Conservation (phyloP, 2,888 invertebrate genomes). For the Seira musarum region DNA sequence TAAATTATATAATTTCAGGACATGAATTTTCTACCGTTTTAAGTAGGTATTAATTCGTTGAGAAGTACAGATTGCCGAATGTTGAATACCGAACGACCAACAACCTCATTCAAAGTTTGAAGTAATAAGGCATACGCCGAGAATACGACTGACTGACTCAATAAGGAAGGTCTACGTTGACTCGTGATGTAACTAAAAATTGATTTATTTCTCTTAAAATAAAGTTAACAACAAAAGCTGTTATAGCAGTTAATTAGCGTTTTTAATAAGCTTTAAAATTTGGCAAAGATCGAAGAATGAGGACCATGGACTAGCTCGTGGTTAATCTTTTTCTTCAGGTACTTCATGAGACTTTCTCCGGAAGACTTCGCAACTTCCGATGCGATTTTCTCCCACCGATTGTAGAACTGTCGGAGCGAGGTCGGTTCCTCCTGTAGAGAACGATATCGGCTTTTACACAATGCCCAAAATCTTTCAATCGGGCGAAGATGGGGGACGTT, state of each 20-base stretch:
- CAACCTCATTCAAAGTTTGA: too few relatives aligned
- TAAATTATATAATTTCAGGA: too few relatives aligned
- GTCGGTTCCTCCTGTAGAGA: constrained; percentile 1
- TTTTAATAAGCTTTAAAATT: not conserved
- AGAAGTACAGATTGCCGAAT: too few relatives aligned
- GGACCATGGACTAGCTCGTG: not conserved
- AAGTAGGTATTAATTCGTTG: too few relatives aligned
- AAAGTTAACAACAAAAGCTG: constrained; percentile 7
- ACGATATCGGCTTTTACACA: constrained; percentile 27
- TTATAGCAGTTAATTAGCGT: not conserved
- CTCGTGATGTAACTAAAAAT: too few relatives aligned
- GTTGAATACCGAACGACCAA: too few relatives aligned
- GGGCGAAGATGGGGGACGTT: constrained; percentile 39
- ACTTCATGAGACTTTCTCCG: constrained; percentile 12
- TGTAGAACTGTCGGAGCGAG: constrained; percentile 14
- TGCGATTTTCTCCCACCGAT: constrained; percentile 18
- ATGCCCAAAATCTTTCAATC: constrained; percentile 33
- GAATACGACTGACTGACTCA: too few relatives aligned
- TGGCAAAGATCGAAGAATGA: not conserved
- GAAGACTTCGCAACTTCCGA: too few relatives aligned
- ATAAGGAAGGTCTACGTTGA: too few relatives aligned
- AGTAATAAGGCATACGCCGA: too few relatives aligned
- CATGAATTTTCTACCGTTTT: too few relatives aligned
- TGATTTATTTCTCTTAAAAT: too few relatives aligned
- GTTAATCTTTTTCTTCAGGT: constrained; percentile 13